Conservation (phyloP, 2,888 invertebrate genomes). For the Ligdia adustata region DNA sequence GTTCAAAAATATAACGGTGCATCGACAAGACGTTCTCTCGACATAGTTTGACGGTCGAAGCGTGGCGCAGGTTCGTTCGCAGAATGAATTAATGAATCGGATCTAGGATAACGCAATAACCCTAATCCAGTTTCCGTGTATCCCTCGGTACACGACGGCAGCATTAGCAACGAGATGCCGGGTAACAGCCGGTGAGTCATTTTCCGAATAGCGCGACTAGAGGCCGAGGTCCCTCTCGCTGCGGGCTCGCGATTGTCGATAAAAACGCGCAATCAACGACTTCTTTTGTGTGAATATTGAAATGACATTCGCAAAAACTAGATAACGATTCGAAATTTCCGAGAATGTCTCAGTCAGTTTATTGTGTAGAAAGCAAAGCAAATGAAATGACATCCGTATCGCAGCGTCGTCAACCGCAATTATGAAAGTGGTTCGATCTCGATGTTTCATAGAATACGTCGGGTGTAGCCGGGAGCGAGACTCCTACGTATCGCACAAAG, state of each 20-base stretch:
- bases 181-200: slow-evolving; percentile 30
- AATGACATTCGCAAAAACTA: slow-evolving; percentile 22
- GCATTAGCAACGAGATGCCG: slow-evolving; percentile 19
- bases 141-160: slow-evolving; percentile 8
- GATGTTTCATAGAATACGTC: no score
- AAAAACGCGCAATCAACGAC: slow-evolving; percentile 20
- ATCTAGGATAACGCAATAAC: slow-evolving; percentile 26
- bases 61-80: neutral
- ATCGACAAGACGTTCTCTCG: slow-evolving; percentile 18
- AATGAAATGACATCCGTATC: neutral
- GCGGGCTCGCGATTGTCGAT: slow-evolving; percentile 26
- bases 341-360: slow-evolving; percentile 6
- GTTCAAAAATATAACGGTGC: slow-evolving; percentile 25
- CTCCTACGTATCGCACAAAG: slow-evolving; percentile 7
- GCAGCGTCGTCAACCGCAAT: slow-evolving; percentile 1
- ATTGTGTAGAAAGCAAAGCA: slow-evolving; percentile 11
- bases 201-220: slow-evolving; percentile 36
- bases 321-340: slow-evolving; percentile 10
- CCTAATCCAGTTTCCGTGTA: slow-evolving; percentile 20
- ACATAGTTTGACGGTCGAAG: slow-evolving; percentile 8
- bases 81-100: slow-evolving; percentile 26
- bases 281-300: slow-evolving; percentile 17
- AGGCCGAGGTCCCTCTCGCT: slow-evolving; percentile 14
- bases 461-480: neutral
- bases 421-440: slow-evolving; percentile 5